Evolutionary conservation across 2,113 vertebrate species (phyloP).

Genomic region (Zosterops borbonicus): DNA sequence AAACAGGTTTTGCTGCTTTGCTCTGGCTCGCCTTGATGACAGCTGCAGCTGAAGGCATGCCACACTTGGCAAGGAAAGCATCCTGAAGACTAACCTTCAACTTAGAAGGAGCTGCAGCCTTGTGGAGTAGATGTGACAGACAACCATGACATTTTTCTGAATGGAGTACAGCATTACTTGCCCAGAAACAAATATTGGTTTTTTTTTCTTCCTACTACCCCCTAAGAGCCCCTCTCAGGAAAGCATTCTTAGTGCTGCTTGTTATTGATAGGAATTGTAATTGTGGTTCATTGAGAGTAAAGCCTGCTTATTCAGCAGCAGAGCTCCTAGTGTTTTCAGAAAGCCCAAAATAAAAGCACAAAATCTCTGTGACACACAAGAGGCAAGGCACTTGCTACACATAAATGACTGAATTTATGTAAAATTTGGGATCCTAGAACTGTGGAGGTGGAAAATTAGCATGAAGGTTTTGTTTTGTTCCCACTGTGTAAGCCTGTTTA

Average conservation of each 20-base stretch:
- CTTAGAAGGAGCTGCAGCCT: background rate
- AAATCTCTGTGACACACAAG: background rate
- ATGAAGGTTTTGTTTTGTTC: background rate
- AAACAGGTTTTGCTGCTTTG: slow-evolving; percentile 18
- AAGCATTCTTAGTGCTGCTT: background rate
- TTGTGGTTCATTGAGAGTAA: background rate
- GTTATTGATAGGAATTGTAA: background rate
- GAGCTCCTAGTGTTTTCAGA: background rate
- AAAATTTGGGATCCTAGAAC: background rate
- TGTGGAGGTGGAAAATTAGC: background rate
- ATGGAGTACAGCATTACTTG: background rate
- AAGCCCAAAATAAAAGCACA: background rate
- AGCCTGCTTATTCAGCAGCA: background rate
- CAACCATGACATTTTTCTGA: background rate
- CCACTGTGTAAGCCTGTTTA: background rate
- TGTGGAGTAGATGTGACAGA: background rate
- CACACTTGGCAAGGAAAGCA: background rate
- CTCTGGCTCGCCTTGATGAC: background rate
- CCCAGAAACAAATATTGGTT: background rate
- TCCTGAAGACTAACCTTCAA: background rate
- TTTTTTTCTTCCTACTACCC: background rate
- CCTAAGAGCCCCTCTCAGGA: background rate
- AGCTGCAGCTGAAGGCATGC: background rate
- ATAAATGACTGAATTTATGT: background rate
- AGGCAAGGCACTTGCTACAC: background rate